Percentiles rank a stretch among this genome's conserved stretches.
Conservation (phyloP, 2,888 invertebrate species). For the Zaprionus bogoriensis region DNA sequence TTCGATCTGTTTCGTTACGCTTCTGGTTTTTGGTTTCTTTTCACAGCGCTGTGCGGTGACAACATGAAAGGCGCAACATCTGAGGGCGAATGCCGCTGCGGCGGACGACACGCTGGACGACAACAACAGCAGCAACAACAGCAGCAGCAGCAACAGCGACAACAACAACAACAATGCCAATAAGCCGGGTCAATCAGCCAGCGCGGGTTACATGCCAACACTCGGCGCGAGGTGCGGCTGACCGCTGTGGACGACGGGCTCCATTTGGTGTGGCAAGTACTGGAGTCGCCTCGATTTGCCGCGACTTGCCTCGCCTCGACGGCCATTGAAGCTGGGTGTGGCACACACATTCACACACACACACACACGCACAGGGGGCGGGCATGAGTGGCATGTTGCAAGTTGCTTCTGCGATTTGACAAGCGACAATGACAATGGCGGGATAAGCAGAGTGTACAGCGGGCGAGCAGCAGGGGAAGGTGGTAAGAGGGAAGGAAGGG, state of each 20-base stretch:
- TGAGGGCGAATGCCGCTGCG: slow-evolving; percentile 56
- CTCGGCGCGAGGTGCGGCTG: background rate
- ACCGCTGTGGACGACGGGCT: background rate
- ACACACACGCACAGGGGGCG: background rate
- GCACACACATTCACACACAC: slow-evolving; percentile 3
- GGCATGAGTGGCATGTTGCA: no score
- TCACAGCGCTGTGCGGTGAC: slow-evolving; percentile 67
- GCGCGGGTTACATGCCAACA: background rate
- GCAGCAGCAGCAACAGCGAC: background rate
- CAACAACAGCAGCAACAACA: background rate
- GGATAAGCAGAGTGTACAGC: no score
- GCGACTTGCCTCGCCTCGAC: no score
- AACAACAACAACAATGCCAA: background rate
- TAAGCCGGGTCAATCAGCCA: background rate
- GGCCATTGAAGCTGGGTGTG: slow-evolving; percentile 11
- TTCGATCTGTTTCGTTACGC: slow-evolving; percentile 81
- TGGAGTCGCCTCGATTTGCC: background rate
- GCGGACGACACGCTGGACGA: background rate
- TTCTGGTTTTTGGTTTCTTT: slow-evolving; percentile 80
- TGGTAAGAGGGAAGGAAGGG: background rate
- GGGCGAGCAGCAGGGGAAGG: background rate
- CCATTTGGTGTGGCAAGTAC: background rate
- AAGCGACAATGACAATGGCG: no score
- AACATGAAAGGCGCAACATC: slow-evolving; percentile 64
- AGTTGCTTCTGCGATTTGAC: no score